Evolutionary conservation across 2,888 invertebrate species (phyloP), one percentile per base, ranked within the genome.

Genomic region (Galerucella nymphaeae): DNA sequence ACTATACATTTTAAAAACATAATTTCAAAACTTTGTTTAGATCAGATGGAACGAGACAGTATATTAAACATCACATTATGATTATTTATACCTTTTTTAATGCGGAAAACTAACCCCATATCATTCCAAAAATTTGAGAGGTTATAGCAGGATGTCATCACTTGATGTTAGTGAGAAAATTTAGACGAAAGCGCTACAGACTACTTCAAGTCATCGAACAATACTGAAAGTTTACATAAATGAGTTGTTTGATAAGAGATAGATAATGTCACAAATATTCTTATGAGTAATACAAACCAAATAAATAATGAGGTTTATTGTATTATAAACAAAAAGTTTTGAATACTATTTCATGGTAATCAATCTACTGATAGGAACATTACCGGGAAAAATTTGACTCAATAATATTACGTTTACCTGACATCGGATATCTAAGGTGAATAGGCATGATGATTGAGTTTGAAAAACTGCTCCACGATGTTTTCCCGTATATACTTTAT

Each of bases 121-220:
- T 72, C 59, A 65, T 45, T 42, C 64, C 59, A 62, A 66, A 72
- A 69, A 6, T 59, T 57, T 6, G 72, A 59, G 9, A 65, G 14
- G 53, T 58, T 72, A 55, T 66, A 66, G 61, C 63, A 63, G 13
- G 57, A 62, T 42, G 55, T 73, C 73, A 73, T 70, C 9, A 53
- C 14, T 50, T 50, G 9, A 53, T 48, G 4, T n/a, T 48, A 53
- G n/a, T n/a, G n/a, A n/a, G n/a, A n/a, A n/a, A n/a, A n/a, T n/a
- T n/a, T n/a, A n/a, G n/a, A n/a, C n/a, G 4, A 45, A 45, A 11
- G 11, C 45, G 4, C 45, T 45, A 45, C 45, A 2, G 18, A 18
- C 18, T 1, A 53, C 18, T 18, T n/a, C 9, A 53, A 53, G 9
- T 10, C 8, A 16, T 48, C 6, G 14, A 16, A 53, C 18, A 18